Conservation (phyloP, 2,113 vertebrate species). For the Rhodinocichla rosea region DNA sequence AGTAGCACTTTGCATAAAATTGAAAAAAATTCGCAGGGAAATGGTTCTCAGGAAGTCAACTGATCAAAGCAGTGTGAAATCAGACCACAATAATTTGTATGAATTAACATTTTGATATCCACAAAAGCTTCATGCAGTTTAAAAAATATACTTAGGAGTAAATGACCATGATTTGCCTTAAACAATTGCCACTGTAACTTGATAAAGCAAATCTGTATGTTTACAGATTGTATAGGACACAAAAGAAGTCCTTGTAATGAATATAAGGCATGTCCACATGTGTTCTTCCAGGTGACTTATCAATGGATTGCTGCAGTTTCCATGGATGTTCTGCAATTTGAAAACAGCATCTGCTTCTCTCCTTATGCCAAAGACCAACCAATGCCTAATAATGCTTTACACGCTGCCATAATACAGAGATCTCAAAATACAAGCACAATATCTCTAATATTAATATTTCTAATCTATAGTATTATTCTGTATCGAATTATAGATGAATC, state of each 20-base stretch:
- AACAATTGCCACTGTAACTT: neutral
- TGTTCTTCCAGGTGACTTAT: neutral
- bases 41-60: neutral
- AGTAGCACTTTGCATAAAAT: neutral
- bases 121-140: neutral
- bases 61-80: neutral
- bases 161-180: neutral
- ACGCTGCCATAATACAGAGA: neutral
- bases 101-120: neutral
- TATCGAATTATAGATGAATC: neutral
- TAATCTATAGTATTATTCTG: neutral
- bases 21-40: neutral
- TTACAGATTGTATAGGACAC: neutral
- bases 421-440: neutral
- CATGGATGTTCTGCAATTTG: neutral
- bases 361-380: neutral
- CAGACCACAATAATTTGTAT: neutral
- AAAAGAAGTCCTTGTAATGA: neutral
- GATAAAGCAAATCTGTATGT: neutral
- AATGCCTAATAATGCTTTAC: neutral
- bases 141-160: neutral
- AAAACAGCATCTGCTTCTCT: neutral
- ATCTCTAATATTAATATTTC: neutral
- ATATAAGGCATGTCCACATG: neutral
- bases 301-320: neutral